Conservation (phyloP, 2,888 invertebrate genomes). For the Penaeus monodon region DNA sequence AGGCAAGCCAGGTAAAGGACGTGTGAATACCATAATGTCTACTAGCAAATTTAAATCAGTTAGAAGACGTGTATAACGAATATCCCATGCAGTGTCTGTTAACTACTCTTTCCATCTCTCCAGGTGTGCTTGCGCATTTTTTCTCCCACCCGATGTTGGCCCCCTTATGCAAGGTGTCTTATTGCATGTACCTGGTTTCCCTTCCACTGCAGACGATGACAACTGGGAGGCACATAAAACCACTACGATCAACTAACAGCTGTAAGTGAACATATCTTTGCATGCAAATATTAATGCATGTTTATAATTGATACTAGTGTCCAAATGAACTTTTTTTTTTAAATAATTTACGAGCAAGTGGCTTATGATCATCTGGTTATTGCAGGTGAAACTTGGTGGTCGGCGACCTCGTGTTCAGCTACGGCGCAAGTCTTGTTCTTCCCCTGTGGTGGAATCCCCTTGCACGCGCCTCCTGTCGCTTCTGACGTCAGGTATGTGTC, state of each 20-base stretch:
- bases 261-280: conserved; percentile 14
- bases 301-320: too few relatives aligned
- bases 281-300: too few relatives aligned
- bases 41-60: background rate
- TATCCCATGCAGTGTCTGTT: background rate
- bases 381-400: conserved; percentile 48
- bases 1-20: conserved; percentile 32
- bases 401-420: conserved; percentile 45
- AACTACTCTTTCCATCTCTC: background rate
- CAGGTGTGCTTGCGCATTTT: conserved; percentile 40
- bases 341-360: too few relatives aligned
- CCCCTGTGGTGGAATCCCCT: conserved; percentile 42
- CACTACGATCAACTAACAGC: conserved; percentile 49
- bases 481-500: conserved; percentile 18
- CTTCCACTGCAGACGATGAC: conserved; percentile 46
- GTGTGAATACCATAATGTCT: background rate
- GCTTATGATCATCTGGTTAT: background rate
- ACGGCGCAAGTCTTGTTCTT: conserved; percentile 22
- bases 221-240: conserved; percentile 28
- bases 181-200: conserved; percentile 51
- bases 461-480: conserved; percentile 27
- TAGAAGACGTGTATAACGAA: background rate
- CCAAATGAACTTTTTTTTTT: too few relatives aligned
- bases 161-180: conserved; percentile 44
- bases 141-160: conserved; percentile 29